phyloP scores from a whole-genome alignment of 2,113 vertebrate genomes.

The Alaudala cheleensis region DNA sequence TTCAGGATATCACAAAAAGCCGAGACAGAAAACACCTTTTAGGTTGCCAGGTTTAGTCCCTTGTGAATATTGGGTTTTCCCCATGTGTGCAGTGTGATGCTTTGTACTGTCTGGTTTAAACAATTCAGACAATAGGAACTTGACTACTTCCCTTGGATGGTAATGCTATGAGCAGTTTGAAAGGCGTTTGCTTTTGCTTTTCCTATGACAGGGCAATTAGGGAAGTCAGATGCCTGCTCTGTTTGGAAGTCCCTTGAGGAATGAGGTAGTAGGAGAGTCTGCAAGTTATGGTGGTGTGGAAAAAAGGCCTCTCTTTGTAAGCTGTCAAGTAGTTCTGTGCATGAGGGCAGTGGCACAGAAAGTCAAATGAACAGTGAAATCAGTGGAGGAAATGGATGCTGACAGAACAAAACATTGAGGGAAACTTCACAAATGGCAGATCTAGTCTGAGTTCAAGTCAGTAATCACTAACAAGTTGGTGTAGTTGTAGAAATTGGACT shows the following conservation, averaged over 20 bases:
- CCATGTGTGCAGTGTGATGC: not conserved
- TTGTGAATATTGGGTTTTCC: not conserved
- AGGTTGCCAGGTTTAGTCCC: not conserved
- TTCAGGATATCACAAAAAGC: not conserved
- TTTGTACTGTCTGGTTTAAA: conserved; percentile 13
- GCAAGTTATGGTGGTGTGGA: not conserved
- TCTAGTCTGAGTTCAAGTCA: conserved; percentile 3
- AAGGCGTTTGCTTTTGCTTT: not conserved
- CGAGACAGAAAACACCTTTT: not conserved
- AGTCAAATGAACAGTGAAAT: conserved; percentile 44
- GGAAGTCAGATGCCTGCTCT: not conserved
- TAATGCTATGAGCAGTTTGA: not conserved
- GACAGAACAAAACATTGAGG: conserved; percentile 24
- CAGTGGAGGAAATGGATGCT: not conserved
- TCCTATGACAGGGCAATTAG: not conserved
- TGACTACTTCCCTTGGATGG: not conserved
- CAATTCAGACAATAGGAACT: not conserved
- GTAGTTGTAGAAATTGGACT: conserved; percentile 3
- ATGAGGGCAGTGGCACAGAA: not conserved
- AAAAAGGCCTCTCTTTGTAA: conserved; percentile 2
- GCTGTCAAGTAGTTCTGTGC: conserved; percentile 5
- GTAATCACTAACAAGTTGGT: conserved; percentile 12
- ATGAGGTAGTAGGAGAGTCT: not conserved
- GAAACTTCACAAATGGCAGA: conserved; percentile 34
- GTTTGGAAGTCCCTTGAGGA: not conserved